phyloP scores from a whole-genome alignment of 2,797 vertebrate species.

The Loris lydekkerianus region DNA sequence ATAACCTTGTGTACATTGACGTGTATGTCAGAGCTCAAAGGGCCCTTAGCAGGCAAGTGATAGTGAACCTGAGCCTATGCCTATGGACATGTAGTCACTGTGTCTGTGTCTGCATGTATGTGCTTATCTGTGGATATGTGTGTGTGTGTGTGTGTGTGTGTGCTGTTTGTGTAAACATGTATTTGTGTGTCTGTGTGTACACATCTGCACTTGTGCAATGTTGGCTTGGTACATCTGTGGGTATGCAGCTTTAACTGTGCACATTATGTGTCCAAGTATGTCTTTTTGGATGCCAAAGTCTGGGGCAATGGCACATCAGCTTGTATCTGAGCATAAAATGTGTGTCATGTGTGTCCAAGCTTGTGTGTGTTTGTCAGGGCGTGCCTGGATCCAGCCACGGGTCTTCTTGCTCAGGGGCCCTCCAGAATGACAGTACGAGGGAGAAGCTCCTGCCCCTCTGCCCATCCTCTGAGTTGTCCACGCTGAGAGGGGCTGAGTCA shows the following conservation, averaged over 20 bases:
- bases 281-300: not conserved
- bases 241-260: not conserved
- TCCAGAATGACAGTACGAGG: not conserved
- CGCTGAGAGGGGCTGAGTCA: not conserved
- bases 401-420: not conserved
- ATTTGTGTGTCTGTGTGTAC: not conserved
- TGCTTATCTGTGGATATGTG: not conserved
- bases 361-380: fast-evolving
- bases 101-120: not conserved
- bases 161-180: not conserved
- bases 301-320: not conserved
- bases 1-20: not conserved
- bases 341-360: not conserved
- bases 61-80: not conserved
- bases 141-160: not conserved
- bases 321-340: not conserved
- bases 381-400: not conserved
- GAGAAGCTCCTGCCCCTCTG: not conserved
- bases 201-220: not conserved
- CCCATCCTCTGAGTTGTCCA: not conserved
- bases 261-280: not conserved
- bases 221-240: not conserved
- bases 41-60: not conserved
- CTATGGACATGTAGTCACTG: not conserved
- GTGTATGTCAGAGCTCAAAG: not conserved